Evolutionary conservation across 1,140 invertebrate genomes (phyloP), one percentile per base, ranked within the genome.

Genomic region (Danaus plexippus): DNA sequence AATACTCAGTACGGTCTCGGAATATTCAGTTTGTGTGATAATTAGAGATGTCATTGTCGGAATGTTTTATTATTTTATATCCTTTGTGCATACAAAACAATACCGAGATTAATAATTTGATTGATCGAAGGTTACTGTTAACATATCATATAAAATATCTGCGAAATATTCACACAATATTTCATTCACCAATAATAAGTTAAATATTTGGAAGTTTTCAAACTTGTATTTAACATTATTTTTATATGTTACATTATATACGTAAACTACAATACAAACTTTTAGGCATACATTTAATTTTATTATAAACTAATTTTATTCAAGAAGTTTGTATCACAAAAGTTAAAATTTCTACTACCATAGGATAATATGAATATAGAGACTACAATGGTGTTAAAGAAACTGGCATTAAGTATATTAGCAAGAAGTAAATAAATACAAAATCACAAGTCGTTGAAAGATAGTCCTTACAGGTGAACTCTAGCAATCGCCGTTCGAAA

Each of bases 401-500:
- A 32, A 32, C 22, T 32, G 22, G 5, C 22, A 32, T 32, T 32
- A 32, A 32, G 22, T 32, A 32, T 32, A 32, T 32, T 32, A 32
- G 22, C 22, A 32, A 32, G 22, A 32, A 32, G 22, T 32, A 32
- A 32, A 32, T 32, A 32, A 32, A 32, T 8, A 32, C 22, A 8
- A 15, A 15, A 32, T 32, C 22, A 32, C 22, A 22, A 22, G 47
- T 54, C 50, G 40, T 47, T 55, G 40, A 61, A 44, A 48, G 48
- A 49, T 13, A 64, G 66, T 80, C 70, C 66, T 87, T 87, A 62
- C 81, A 87, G 84, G 80, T 84, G 59, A 84, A 81, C 75, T 71
- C 77, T 80, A 78, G 74, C 82, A 85, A 63, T 69, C 74, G 79
- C 63, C 67, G 71, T 53, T 64, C 73, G 54, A 79, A 74, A 69